Evolutionary conservation across 2,797 vertebrate species (phyloP).

Genomic region (Etheostoma nigrum): DNA sequence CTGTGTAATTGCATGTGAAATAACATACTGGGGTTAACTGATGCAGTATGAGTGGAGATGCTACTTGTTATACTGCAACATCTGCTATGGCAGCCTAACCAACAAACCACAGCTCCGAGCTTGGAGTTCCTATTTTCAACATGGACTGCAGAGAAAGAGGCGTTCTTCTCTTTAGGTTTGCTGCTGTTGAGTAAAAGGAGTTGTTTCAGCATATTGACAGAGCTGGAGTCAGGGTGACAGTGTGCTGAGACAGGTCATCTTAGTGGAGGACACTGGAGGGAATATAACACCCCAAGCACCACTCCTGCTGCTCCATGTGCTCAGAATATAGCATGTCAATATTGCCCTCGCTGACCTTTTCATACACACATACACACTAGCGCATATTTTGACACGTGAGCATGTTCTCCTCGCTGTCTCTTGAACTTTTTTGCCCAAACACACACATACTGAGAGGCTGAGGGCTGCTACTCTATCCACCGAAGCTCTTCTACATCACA

Average conservation of each 20-base stretch:
- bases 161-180: constrained; percentile 31
- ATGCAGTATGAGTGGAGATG: constrained; percentile 7
- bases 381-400: constrained; percentile 36
- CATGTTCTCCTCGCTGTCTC: constrained; percentile 12
- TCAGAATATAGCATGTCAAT: constrained; percentile 70
- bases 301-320: constrained; percentile 54
- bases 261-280: constrained; percentile 64
- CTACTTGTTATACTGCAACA: constrained; percentile 26
- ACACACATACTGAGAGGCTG: constrained; percentile 3
- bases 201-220: constrained; percentile 76
- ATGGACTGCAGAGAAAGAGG: constrained; percentile 52
- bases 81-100: constrained; percentile 21
- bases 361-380: constrained; percentile 30
- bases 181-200: constrained; percentile 58
- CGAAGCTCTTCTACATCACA: background rate
- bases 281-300: constrained; percentile 74
- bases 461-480: constrained; percentile 1
- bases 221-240: constrained; percentile 76
- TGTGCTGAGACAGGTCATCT: constrained; percentile 74
- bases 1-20: background rate
- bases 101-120: constrained; percentile 30
- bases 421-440: constrained; percentile 13
- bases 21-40: background rate
- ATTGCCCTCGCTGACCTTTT: constrained; percentile 73
- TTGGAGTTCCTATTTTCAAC: constrained; percentile 33